These are phyloP conservation scores for Alitta virens DNA, from an alignment of 2,888 invertebrate species.

Conservation along the genomic window DNA sequence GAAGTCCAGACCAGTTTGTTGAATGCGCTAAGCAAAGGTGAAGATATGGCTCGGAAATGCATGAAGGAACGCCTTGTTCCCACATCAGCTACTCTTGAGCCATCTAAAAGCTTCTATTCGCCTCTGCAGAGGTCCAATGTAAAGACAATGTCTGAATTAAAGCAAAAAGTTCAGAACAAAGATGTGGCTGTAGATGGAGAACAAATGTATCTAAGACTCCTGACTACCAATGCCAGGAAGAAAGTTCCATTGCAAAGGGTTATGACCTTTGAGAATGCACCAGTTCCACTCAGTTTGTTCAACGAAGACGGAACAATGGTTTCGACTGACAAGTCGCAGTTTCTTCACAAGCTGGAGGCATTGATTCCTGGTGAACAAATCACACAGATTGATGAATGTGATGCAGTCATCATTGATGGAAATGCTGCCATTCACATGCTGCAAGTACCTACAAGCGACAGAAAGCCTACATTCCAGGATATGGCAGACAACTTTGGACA, in stretches of 20 bases:
- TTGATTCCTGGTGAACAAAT: neutral
- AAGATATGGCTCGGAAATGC: neutral
- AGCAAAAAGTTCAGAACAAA: neutral
- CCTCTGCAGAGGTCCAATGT: neutral
- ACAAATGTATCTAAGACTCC: neutral
- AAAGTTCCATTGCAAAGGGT: conserved; percentile 1
- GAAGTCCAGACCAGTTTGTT: neutral
- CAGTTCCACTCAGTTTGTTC: conserved; percentile 1
- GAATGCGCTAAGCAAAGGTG: neutral
- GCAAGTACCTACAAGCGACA: neutral
- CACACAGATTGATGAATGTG: neutral
- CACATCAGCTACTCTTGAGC: neutral
- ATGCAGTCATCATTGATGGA: conserved; percentile 9
- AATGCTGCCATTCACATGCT: conserved; percentile 3
- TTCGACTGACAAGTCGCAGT: neutral
- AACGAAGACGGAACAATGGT: neutral
- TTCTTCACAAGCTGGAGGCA: conserved; percentile 4
- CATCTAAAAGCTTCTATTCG: conserved; percentile 2
- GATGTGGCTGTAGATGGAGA: neutral
- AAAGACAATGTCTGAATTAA: neutral
- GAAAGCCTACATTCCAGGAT: neutral
- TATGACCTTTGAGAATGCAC: conserved; percentile 5
- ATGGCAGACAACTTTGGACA: conserved; percentile 4
- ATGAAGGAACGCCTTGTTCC: neutral
- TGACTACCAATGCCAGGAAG: neutral